Conservation (phyloP, 1,140 invertebrate genomes). For the Drosophila pallidifrons region DNA sequence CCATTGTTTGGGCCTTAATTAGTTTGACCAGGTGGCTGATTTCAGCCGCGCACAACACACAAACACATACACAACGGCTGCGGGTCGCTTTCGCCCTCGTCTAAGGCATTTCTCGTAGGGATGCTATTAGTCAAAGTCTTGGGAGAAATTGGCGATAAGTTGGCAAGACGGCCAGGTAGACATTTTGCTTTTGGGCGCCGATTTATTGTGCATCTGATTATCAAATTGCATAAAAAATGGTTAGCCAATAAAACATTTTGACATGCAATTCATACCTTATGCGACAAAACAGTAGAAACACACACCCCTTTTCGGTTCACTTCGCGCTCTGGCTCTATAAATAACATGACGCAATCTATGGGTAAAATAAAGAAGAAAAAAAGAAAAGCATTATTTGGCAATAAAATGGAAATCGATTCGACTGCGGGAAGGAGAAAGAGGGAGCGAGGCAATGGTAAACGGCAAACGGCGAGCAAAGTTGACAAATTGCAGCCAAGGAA, state of each 20-base stretch:
- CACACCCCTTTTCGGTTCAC: slow-evolving; percentile 18
- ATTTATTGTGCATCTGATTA: slow-evolving; percentile 80
- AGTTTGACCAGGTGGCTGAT: slow-evolving; percentile 73
- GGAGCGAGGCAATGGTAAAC: slow-evolving; percentile 13
- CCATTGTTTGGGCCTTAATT: slow-evolving; percentile 77
- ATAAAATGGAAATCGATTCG: slow-evolving; percentile 84
- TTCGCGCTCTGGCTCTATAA: slow-evolving; percentile 61
- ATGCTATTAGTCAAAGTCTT: slow-evolving; percentile 71
- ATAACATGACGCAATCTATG: slow-evolving; percentile 82
- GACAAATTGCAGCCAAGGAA: slow-evolving; percentile 80
- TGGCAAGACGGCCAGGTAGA: slow-evolving; percentile 27
- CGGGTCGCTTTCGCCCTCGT: neutral
- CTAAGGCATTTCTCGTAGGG: neutral
- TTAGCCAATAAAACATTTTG: slow-evolving; percentile 81
- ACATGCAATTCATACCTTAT: slow-evolving; percentile 82
- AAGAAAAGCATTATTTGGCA: slow-evolving; percentile 80
- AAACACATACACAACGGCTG: neutral
- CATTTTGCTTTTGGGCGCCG: slow-evolving; percentile 18
- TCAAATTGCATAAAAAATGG: slow-evolving; percentile 81
- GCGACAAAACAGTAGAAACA: slow-evolving; percentile 33
- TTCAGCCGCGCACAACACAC: slow-evolving; percentile 3
- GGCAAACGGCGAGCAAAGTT: slow-evolving; percentile 65
- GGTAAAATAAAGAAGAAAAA: slow-evolving; percentile 15
- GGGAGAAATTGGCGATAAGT: slow-evolving; percentile 59
- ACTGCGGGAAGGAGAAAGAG: neutral